Evolutionary conservation across 1,140 invertebrate genomes (phyloP).

Genomic region (Coenobita brevimanus): DNA sequence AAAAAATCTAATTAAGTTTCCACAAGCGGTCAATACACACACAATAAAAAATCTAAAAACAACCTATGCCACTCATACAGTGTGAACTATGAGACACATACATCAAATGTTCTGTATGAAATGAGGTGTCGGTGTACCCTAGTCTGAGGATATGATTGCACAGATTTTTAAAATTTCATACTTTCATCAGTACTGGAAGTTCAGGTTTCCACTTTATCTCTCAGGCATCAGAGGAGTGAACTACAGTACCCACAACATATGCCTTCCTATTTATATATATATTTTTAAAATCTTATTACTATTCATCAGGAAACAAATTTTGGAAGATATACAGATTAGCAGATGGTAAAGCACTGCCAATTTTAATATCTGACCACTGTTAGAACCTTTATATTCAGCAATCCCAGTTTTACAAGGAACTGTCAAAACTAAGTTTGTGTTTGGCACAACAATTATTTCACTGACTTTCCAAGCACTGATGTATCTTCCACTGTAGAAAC

Average conservation of each 20-base stretch:
- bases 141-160: constrained; percentile 54
- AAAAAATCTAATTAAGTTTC: constrained; percentile 53
- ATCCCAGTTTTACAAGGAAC: no score
- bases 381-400: no score
- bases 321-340: no score
- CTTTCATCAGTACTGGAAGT: not conserved
- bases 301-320: no score
- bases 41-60: constrained; percentile 47
- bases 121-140: constrained; percentile 25
- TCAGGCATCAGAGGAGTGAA: not conserved
- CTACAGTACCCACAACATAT: not conserved
- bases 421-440: no score
- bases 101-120: constrained; percentile 35
- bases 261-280: no score
- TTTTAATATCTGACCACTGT: no score
- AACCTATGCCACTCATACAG: constrained; percentile 50
- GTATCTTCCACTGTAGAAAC: not conserved
- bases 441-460: no score
- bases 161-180: constrained; percentile 31
- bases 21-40: constrained; percentile 49
- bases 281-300: no score
- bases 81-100: constrained; percentile 50
- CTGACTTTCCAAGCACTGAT: no score
- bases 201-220: constrained; percentile 1
- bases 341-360: no score